Base-by-base conservation (phyloP, 2,797 vertebrate genomes). In the Hypotaenidia philippensis region DNA sequence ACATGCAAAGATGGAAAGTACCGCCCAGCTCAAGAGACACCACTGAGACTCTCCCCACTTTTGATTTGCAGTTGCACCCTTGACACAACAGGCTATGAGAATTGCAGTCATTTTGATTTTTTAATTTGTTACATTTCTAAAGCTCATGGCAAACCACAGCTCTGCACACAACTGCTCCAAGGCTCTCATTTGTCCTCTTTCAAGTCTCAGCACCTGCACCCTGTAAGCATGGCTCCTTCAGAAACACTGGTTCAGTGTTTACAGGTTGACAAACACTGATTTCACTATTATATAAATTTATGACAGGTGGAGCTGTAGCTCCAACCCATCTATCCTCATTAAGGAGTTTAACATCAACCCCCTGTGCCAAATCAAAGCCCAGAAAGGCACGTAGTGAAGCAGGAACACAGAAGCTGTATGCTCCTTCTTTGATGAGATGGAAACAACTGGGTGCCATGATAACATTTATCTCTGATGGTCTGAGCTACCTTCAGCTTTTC, bases 71-170 rank as follows among this genome's bases (percentile, higher is more conserved):
- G 22, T 26, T 56, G 6, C 26, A 64, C 16, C 18, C 23, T 75
- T 45, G 27, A 45, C 6, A 26, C 0, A 1, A 50, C 2, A 3
- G 5, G 18, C 29, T 34, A 61, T 4, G 49, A 64, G 36, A 87
- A 57, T 11, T 7, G n/a, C 10, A 55, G 2, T 76, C 31, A 1
- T 7, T 32, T 27, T 13, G 18, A 13, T 49, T 74, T 79, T 64
- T 45, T 32, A 6, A 2, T 36, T 47, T 78, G 9, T 50, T 59
- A 6, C 9, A 7, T 80, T 85, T 61, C 47, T 50, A 55, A 84
- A 72, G 44, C 4, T 40, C 13, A 4, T 22, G 44, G 38, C 36
- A 92, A 87, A 56, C 7, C 44, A 18, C 6, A 70, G 7, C 17
- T 69, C 63, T 63, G 59, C 56, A 31, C 52, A 23, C 14, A 65